Percentiles rank a stretch among this genome's conserved stretches.
These are phyloP conservation scores for Lamprotornis superbus DNA, from an alignment of 2,113 vertebrate genomes.

Conservation along the genomic window DNA sequence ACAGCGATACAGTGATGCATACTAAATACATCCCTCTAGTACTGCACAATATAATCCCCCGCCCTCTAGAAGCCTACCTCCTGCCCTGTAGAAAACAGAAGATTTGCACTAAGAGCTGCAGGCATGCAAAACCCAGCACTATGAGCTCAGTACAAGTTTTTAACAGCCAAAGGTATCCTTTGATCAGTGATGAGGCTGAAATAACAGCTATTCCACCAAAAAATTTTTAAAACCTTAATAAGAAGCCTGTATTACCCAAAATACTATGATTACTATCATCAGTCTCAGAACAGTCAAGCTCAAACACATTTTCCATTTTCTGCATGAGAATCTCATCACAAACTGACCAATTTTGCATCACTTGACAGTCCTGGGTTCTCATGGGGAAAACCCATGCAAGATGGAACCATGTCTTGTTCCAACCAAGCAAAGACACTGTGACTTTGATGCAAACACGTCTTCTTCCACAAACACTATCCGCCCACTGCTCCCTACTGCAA, in stretches of 20 bases:
- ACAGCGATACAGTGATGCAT: neutral
- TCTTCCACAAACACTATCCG: neutral
- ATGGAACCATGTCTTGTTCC: rapidly evolving
- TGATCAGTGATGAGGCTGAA: neutral
- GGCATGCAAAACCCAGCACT: neutral
- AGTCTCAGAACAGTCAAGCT: neutral
- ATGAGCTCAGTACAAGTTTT: neutral
- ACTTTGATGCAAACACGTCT: neutral
- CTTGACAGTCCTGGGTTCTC: neutral
- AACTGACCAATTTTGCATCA: neutral
- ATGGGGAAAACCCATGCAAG: neutral
- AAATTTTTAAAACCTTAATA: neutral
- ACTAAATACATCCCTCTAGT: neutral
- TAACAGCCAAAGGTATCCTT: neutral
- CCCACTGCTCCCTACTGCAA: rapidly evolving
- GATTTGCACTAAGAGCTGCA: neutral
- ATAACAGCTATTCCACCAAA: neutral
- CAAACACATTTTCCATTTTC: neutral
- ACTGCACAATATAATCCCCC: neutral
- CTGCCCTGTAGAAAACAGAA: neutral
- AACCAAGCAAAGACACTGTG: neutral
- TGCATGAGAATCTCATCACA: neutral
- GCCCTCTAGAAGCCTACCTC: neutral
- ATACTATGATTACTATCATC: neutral
- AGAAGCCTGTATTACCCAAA: neutral